A percentile compares a stretch with the other conserved stretches of the same genome.
Evolutionary conservation across 1,140 invertebrate species (phyloP).

Genomic region (Batillaria attramentaria): DNA sequence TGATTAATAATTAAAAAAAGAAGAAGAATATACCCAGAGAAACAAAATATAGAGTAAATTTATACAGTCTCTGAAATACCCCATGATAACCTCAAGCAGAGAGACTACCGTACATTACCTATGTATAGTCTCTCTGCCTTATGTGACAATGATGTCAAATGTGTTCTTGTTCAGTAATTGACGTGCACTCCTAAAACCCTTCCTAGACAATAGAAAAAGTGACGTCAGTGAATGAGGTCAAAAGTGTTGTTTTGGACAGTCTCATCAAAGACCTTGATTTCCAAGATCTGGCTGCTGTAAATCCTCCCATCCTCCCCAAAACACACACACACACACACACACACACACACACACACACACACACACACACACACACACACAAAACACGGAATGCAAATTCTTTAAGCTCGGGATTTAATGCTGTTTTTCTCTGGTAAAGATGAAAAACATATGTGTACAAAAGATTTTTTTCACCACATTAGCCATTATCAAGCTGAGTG

Average conservation of each 20-base stretch:
- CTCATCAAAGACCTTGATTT: no score
- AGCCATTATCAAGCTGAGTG: no score
- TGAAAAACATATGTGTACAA: background rate
- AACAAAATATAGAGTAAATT: background rate
- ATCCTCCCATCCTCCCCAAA: background rate
- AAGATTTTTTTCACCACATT: background rate
- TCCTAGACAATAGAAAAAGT: no score
- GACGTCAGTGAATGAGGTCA: no score
- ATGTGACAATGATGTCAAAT: no score
- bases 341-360: constrained; percentile 14
- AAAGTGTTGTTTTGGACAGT: no score
- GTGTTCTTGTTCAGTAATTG: no score
- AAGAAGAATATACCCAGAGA: background rate
- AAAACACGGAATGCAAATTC: background rate
- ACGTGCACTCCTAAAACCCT: no score
- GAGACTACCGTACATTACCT: no score
- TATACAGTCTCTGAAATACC: no score
- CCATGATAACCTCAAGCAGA: no score
- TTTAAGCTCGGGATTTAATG: background rate
- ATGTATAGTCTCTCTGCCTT: no score
- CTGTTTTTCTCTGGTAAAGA: background rate
- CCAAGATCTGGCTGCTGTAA: background rate
- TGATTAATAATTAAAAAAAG: background rate
- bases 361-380: constrained; percentile 12
- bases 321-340: constrained; percentile 18